phyloP scores from a whole-genome alignment of 2,113 vertebrate species.

The Alouatta palliata region DNA sequence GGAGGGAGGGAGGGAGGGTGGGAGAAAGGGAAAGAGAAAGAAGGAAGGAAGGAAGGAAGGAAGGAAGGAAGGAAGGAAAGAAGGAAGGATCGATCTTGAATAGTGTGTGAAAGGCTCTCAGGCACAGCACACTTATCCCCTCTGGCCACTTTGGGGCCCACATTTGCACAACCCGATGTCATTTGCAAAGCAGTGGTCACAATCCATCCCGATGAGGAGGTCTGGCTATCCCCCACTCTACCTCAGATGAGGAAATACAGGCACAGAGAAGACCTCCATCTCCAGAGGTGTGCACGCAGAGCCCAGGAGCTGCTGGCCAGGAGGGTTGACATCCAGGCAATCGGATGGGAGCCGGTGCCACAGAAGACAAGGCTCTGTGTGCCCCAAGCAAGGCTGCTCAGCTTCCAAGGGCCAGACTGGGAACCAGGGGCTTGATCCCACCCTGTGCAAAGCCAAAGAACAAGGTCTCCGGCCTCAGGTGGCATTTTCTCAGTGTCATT shows the following conservation, averaged over 20 bases:
- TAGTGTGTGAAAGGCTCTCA: too few species aligned
- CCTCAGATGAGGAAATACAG: not conserved
- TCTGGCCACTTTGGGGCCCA: not conserved
- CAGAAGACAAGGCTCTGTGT: accelerated
- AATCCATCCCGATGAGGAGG: accelerated
- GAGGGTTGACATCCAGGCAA: accelerated
- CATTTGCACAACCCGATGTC: accelerated
- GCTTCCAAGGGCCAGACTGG: too few species aligned
- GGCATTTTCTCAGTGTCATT: accelerated
- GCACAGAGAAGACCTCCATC: not conserved
- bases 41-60: too few species aligned
- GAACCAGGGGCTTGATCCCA: not conserved
- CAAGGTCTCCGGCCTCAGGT: not conserved
- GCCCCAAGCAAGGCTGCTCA: not conserved
- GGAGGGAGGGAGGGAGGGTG: too few species aligned
- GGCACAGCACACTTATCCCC: too few species aligned
- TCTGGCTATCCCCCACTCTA: not conserved
- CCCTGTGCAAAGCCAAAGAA: not conserved
- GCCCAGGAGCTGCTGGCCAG: not conserved
- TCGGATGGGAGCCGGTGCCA: not conserved
- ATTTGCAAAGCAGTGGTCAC: not conserved
- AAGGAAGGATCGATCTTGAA: not conserved
- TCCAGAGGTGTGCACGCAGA: not conserved
- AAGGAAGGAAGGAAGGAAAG: too few species aligned
- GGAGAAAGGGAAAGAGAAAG: too few species aligned